These are phyloP conservation scores for Vollenhovia emeryi DNA, from an alignment of 1,140 invertebrate genomes.

Conservation along the genomic window DNA sequence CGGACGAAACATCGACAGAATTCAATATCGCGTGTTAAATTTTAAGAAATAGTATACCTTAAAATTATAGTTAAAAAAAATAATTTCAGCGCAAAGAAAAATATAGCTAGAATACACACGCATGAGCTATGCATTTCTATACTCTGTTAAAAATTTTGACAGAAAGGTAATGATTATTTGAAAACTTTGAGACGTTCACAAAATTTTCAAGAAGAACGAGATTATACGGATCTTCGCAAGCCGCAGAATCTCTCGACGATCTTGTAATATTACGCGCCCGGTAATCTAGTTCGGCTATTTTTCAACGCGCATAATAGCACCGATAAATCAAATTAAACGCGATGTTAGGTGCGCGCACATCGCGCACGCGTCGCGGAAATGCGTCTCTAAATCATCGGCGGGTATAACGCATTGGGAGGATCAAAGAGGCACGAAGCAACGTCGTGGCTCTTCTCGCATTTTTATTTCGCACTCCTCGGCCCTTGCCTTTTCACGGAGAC, in stretches of 20 bases:
- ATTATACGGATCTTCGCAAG: conserved; percentile 5
- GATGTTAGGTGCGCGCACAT: conserved; percentile 74
- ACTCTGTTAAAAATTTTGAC: background rate
- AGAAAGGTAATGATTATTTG: background rate
- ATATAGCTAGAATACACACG: background rate
- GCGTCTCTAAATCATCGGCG: conserved; percentile 81
- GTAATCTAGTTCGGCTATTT: conserved; percentile 80
- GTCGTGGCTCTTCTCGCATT: conserved; percentile 71
- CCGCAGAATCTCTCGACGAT: conserved; percentile 49
- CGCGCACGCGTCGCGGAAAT: conserved; percentile 60
- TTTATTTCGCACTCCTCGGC: conserved; percentile 67
- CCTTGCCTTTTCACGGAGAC: conserved; percentile 72
- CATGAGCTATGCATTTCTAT: background rate
- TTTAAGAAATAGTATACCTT: background rate
- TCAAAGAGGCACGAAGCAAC: conserved; percentile 78
- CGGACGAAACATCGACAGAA: background rate
- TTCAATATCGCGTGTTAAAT: background rate
- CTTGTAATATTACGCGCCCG: conserved; percentile 54
- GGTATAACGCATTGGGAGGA: conserved; percentile 83
- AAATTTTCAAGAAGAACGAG: background rate
- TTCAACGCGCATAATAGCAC: conserved; percentile 77
- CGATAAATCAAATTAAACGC: conserved; percentile 81
- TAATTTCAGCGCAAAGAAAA: background rate
- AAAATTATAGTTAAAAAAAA: background rate
- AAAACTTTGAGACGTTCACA: background rate